These are phyloP conservation scores for Corythornis madagascariensis DNA, from an alignment of 2,113 vertebrate genomes.

Conservation along the genomic window DNA sequence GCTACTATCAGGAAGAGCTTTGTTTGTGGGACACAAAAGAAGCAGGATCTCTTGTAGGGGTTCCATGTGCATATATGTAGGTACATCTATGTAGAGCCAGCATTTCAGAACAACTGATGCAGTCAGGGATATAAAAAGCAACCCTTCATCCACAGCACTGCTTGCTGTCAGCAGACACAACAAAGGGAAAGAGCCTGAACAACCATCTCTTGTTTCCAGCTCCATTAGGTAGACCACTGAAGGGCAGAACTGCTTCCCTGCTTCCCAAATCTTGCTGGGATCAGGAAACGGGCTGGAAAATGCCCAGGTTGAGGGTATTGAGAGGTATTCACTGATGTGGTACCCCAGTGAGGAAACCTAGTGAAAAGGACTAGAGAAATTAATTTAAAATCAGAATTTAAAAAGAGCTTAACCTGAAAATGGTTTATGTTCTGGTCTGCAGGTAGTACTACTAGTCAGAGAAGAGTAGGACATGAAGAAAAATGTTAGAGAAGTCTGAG, in stretches of 20 bases:
- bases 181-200: background rate
- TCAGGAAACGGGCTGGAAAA: background rate
- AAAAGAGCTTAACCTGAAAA: background rate
- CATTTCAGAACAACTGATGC: background rate
- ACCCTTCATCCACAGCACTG: background rate
- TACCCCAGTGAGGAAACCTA: background rate
- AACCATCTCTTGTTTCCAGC: background rate
- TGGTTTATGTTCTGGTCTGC: background rate
- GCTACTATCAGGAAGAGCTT: background rate
- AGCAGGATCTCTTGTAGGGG: background rate
- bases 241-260: background rate
- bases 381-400: background rate
- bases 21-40: background rate
- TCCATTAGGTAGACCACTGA: background rate
- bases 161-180: background rate
- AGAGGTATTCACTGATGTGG: background rate
- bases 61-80: background rate
- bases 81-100: too few species aligned
- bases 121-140: background rate
- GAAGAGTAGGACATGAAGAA: background rate
- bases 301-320: background rate
- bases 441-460: background rate
- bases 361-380: background rate
- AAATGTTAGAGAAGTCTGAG: background rate
- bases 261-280: background rate